Evolutionary conservation across 2,888 invertebrate species (phyloP).

Genomic region (Caenorhabditis wallacei): DNA sequence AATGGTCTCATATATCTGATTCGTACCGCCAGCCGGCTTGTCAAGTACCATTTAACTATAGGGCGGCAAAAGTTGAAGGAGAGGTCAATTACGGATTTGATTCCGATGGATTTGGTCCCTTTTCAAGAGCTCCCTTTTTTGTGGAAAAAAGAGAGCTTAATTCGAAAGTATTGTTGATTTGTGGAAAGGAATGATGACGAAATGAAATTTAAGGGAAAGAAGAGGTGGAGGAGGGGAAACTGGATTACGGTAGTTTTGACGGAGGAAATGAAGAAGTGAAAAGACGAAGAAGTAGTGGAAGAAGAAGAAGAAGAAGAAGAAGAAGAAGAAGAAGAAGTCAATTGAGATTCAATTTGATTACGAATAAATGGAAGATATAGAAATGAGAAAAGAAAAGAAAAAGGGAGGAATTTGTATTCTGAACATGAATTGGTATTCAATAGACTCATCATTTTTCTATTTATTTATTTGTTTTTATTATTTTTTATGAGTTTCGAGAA

Average conservation of each 20-base stretch:
- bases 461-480: not conserved
- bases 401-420: conserved; percentile 26
- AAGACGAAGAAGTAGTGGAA: no score
- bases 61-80: conserved; percentile 26
- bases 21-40: conserved; percentile 19
- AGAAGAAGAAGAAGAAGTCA: conserved; percentile 21
- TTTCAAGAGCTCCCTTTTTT: conserved; percentile 5
- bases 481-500: no score
- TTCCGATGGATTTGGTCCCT: conserved; percentile 32
- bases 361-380: not conserved
- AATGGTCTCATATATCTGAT: not conserved
- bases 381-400: not conserved
- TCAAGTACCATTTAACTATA: conserved; percentile 39
- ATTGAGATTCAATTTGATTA: conserved; percentile 53
- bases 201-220: not conserved
- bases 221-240: not conserved
- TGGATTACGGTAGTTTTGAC: conserved; percentile 43
- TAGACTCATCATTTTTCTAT: not conserved
- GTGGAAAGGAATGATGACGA: not conserved
- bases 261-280: conserved; percentile 40
- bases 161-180: conserved; percentile 20
- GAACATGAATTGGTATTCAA: conserved; percentile 4
- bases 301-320: conserved; percentile 1
- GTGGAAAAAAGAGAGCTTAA: not conserved
- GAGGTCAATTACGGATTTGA: conserved; percentile 61